Evolutionary conservation across 2,113 vertebrate genomes (phyloP).

Genomic region (Hippocampus guttulatus): DNA sequence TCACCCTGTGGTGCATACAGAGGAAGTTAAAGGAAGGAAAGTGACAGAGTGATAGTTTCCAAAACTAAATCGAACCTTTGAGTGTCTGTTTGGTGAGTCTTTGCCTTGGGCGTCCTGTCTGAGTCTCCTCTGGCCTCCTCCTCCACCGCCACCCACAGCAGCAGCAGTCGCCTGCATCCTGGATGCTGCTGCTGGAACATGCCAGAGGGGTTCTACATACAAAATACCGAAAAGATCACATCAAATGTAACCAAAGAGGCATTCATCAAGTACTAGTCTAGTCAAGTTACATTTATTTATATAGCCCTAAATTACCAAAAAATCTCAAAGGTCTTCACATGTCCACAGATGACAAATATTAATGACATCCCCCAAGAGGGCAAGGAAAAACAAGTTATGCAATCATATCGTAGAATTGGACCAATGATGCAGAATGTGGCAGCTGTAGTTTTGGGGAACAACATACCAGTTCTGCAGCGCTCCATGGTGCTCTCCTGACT

Average conservation of each 20-base stretch:
- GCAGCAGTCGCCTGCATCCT: conserved; percentile 52
- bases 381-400: no score
- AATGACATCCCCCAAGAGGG: no score
- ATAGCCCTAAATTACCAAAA: not conserved
- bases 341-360: no score
- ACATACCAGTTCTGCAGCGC: conserved; percentile 80
- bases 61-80: conserved; percentile 72
- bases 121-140: conserved; percentile 72
- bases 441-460: not conserved
- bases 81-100: conserved; percentile 84
- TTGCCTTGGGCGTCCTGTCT: conserved; percentile 80
- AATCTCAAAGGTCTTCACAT: no score
- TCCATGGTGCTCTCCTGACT: conserved; percentile 89
- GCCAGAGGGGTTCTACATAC: conserved; percentile 84
- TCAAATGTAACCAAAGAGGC: not conserved
- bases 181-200: conserved; percentile 75
- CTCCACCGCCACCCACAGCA: conserved; percentile 42
- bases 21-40: not conserved
- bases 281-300: no score
- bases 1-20: conserved; percentile 71
- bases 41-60: not conserved
- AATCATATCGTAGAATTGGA: no score
- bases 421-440: not conserved
- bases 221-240: conserved; percentile 46
- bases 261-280: not conserved